A percentile compares a stretch with the other conserved stretches of the same genome.
phyloP scores from a whole-genome alignment of 2,797 vertebrate species.

The Cirrhinus mrigala region DNA sequence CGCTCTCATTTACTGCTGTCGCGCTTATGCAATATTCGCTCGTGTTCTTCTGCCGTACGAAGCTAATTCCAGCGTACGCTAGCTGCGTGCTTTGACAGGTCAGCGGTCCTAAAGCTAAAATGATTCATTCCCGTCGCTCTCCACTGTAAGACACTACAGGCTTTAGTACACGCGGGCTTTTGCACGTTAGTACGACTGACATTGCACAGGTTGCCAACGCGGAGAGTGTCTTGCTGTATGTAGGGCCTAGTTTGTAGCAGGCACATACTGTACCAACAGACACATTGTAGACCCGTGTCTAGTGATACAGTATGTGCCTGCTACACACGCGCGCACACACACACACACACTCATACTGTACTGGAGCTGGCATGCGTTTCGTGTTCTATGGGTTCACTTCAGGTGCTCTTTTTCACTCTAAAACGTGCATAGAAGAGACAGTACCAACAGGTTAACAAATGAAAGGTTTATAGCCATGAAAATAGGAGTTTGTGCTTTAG shows the following conservation, averaged over 20 bases:
- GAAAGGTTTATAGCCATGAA: neutral
- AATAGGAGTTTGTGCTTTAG: neutral
- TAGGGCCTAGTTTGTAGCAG: slow-evolving; percentile 29
- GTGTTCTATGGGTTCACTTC: neutral
- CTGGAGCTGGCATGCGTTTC: slow-evolving; percentile 7
- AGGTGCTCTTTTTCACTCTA: neutral
- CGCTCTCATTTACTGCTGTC: neutral
- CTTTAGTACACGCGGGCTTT: neutral
- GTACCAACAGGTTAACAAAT: neutral
- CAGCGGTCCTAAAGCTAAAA: slow-evolving; percentile 34
- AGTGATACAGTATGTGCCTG: slow-evolving; percentile 11
- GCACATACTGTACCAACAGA: slow-evolving; percentile 16
- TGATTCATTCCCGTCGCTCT: neutral
- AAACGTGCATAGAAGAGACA: neutral
- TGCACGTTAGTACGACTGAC: neutral
- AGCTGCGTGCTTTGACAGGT: slow-evolving; percentile 74
- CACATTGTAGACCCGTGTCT: neutral
- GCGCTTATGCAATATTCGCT: slow-evolving; percentile 44
- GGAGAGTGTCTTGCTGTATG: slow-evolving; percentile 7
- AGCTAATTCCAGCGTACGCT: slow-evolving; percentile 58
- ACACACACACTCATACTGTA: neutral
- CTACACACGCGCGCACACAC: neutral
- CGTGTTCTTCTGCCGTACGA: slow-evolving; percentile 15
- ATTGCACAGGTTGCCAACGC: slow-evolving; percentile 15
- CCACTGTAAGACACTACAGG: neutral